Evolutionary conservation across 2,888 invertebrate species (phyloP).

Genomic region (Malacosoma neustria): DNA sequence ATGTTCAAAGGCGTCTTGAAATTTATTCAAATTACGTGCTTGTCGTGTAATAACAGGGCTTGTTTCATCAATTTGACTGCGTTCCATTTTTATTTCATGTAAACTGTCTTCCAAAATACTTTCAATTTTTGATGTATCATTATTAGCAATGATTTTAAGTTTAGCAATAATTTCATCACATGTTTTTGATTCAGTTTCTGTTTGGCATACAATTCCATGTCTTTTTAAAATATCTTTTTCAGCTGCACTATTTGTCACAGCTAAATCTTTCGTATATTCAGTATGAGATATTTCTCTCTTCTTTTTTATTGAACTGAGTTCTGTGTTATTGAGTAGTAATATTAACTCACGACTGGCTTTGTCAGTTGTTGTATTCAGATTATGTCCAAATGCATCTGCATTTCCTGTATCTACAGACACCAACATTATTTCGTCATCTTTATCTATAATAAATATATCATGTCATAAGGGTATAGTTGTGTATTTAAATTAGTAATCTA

Average conservation of each 20-base stretch:
- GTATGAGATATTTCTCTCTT: conserved; percentile 21
- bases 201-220: conserved; percentile 40
- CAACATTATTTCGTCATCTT: conserved; percentile 28
- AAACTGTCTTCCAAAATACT: conserved; percentile 4
- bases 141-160: conserved; percentile 28
- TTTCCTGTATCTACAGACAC: conserved; percentile 45
- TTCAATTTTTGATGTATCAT: conserved; percentile 7
- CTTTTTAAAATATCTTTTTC: conserved; percentile 44
- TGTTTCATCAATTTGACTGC: conserved; percentile 4
- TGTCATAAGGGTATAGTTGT: no score
- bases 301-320: conserved; percentile 21
- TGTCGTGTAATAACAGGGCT: conserved; percentile 32
- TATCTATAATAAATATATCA: conserved; percentile 27
- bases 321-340: conserved; percentile 29
- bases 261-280: conserved; percentile 32
- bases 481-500: no score
- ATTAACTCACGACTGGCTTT: conserved; percentile 32
- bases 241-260: no score
- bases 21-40: conserved; percentile 13
- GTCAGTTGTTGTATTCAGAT: conserved; percentile 32
- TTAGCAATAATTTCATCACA: conserved; percentile 46
- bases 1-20: conserved; percentile 6
- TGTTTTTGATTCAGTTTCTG: conserved; percentile 31
- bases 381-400: conserved; percentile 27
- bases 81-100: conserved; percentile 1